Evolutionary conservation across 1,140 invertebrate species (phyloP).

Genomic region (Leptonema lineaticorne): DNA sequence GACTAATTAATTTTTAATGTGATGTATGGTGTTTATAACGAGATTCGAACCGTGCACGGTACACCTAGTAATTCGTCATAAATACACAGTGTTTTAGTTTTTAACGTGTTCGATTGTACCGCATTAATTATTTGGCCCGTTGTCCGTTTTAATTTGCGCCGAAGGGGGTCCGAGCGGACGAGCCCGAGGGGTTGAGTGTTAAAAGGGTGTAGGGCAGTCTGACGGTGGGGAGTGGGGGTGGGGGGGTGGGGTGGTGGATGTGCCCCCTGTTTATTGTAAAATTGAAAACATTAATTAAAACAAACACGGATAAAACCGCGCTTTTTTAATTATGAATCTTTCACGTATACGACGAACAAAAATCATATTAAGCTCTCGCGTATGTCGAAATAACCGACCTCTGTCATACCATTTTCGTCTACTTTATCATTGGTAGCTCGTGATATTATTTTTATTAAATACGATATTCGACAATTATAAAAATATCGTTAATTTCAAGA

Average conservation of each 20-base stretch:
- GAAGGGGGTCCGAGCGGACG: not conserved
- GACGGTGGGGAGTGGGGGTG: not conserved
- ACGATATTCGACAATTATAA: no score
- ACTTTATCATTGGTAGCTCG: no score
- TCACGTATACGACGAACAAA: not conserved
- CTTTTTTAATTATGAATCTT: constrained; percentile 4
- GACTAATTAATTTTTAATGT: no score
- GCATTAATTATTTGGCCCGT: constrained; percentile 14
- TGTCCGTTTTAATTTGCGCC: constrained; percentile 3
- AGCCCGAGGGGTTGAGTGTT: not conserved
- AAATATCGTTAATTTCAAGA: no score
- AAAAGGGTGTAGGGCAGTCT: no score
- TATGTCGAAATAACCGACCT: not conserved
- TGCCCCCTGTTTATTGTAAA: constrained; percentile 14
- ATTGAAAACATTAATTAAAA: constrained; percentile 27
- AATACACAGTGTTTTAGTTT: not conserved
- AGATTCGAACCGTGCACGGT: no score
- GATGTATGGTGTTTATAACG: no score
- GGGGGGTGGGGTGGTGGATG: not conserved
- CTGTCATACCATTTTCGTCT: not conserved
- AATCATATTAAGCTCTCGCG: constrained; percentile 6
- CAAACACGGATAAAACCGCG: constrained; percentile 8
- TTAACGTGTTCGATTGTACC: constrained; percentile 1
- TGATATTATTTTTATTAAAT: no score
- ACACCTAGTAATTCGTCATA: no score